Evolutionary conservation across 2,113 vertebrate species (phyloP), one percentile per base, ranked within the genome.

Genomic region (Colistium nudipinnis): DNA sequence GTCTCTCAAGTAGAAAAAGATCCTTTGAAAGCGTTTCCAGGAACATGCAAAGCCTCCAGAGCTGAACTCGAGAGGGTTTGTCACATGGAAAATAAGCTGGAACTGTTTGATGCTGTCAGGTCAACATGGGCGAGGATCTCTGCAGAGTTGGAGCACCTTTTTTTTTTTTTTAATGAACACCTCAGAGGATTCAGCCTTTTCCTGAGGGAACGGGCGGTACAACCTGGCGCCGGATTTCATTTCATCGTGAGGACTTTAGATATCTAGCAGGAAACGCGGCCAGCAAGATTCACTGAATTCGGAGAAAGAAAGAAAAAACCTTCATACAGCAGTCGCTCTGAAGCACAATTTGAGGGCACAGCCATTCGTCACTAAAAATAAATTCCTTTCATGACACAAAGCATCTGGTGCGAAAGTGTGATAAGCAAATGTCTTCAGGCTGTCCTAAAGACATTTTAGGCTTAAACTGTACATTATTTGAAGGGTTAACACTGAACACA

Each of bases 1-100:
- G 16, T 14, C 24, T 9, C 7, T 45, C 16, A 62, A 61, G 20
- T 22, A 22, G 11, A 71, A 65, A 39, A 36, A 19, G 35, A 68
- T 62, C 3, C 19, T 67, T 8, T 0, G 3, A 74, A 70, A 74
- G 43, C 13, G 31, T 7, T 59, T 51, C 16, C 25, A 19, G 69
- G 27, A 62, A 41, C 10, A 30, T 27, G 9, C 35, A 60, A 62
- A 64, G 43, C 64, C 68, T 61, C 41, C 31, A 73, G 71, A 67
- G 33, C 41, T 60, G 28, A 80, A 53, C 8, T 3, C 12, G 8
- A n/a, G 47, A 41, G 12, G 17, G 5, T 25, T 28, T 74, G 63
- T 72, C 74, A 78, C 80, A 75, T 81, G 63, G 43, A 56, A 52
- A 62, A 55, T 16, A 54, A 38, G 44, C 33, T 49, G 43, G 4